Conservation (phyloP, 2,888 invertebrate genomes). For the Macrophya alboannulata region DNA sequence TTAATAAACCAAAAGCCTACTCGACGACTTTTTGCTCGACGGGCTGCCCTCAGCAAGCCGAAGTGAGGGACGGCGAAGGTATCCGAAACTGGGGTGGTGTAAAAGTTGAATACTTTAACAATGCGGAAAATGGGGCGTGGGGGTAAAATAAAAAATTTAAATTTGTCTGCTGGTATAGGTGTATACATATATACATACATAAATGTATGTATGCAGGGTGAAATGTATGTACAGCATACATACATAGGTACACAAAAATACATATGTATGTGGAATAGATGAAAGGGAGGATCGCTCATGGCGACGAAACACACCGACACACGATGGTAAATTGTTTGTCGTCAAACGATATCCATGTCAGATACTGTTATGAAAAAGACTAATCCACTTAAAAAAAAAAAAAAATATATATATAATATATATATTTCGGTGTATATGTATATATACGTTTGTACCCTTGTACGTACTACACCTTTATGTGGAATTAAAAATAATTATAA, state of each 20-base stretch:
- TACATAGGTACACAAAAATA: not conserved
- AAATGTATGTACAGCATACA: not conserved
- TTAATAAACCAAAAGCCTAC: slow-evolving; percentile 55
- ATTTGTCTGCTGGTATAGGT: not conserved
- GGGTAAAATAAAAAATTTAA: slow-evolving; percentile 1
- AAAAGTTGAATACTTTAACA: slow-evolving; percentile 38
- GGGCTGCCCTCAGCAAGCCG: not conserved
- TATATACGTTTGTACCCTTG: not conserved
- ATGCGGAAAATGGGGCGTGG: slow-evolving; percentile 23
- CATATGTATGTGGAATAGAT: not conserved
- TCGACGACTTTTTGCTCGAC: slow-evolving; percentile 48
- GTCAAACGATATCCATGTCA: not conserved
- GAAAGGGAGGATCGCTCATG: not conserved
- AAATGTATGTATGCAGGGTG: not conserved
- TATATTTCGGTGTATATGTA: too few species aligned
- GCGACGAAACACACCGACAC: not conserved
- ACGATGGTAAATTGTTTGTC: not conserved
- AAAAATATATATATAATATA: too few species aligned
- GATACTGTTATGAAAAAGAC: not conserved
- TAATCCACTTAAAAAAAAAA: not conserved
- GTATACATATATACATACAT: not conserved
- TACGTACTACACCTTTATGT: not conserved
- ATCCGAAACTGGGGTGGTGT: not conserved
- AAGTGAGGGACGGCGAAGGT: not conserved
- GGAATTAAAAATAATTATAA: not conserved